A percentile compares a stretch with the other conserved stretches of the same genome.
Evolutionary conservation across 2,797 vertebrate species (phyloP).

Genomic region (Sorex maritimensis): DNA sequence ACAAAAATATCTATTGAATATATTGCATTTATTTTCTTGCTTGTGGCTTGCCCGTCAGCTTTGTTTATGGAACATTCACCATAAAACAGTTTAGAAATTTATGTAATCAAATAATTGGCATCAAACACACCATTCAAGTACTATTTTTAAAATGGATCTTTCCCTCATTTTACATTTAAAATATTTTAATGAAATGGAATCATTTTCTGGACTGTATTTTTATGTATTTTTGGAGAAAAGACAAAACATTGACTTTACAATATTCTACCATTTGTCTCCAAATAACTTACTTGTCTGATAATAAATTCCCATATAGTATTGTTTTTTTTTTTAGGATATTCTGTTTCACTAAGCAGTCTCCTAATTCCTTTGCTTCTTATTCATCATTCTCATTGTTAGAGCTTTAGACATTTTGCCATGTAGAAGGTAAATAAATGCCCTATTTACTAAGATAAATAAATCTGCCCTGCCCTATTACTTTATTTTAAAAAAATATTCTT

Average conservation of each 20-base stretch:
- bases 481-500: conserved; percentile 40
- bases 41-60: neutral
- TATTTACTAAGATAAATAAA: neutral
- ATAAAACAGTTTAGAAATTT: conserved; percentile 2
- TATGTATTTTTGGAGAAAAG: neutral
- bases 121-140: neutral
- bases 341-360: neutral
- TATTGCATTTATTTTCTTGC: neutral
- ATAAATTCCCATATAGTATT: too few species aligned
- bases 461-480: neutral
- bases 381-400: neutral
- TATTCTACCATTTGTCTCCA: neutral
- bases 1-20: neutral
- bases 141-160: neutral
- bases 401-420: neutral
- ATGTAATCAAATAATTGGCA: neutral
- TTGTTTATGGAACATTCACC: neutral
- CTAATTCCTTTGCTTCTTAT: neutral
- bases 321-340: neutral
- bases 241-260: neutral
- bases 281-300: neutral
- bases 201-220: conserved; percentile 55
- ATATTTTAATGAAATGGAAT: conserved; percentile 28
- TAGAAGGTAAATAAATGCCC: neutral
- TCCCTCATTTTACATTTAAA: neutral